These are phyloP conservation scores for Parnassius orleans DNA, from an alignment of 2,888 invertebrate genomes.

Conservation along the genomic window DNA sequence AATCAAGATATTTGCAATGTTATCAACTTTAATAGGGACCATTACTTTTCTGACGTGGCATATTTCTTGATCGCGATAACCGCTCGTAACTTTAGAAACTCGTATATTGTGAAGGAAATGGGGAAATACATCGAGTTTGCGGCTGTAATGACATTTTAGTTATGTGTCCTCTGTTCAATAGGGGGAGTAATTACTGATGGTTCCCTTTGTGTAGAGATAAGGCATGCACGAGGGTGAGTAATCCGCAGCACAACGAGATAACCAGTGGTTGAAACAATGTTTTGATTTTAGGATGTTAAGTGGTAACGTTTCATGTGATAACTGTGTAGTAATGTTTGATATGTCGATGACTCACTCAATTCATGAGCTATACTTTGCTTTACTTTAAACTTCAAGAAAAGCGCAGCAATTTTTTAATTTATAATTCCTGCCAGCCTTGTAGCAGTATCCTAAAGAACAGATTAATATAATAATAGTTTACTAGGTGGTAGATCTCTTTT, in stretches of 20 bases:
- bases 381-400: no score
- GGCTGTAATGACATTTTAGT: conserved; percentile 54
- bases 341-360: no score
- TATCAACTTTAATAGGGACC: conserved; percentile 26
- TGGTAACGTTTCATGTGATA: not conserved
- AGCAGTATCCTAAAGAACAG: no score
- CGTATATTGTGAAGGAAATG: conserved; percentile 44
- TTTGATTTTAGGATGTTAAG: conserved; percentile 19
- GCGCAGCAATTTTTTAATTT: no score
- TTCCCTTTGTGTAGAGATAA: conserved; percentile 54
- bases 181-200: conserved; percentile 65
- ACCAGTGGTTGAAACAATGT: conserved; percentile 24
- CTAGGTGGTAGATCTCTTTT: no score
- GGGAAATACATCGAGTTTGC: conserved; percentile 37
- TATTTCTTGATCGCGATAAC: conserved; percentile 47
- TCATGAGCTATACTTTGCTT: no score
- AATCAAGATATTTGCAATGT: not conserved
- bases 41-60: conserved; percentile 48
- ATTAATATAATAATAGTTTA: no score
- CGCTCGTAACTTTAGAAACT: conserved; percentile 37
- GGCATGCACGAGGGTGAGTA: conserved; percentile 41
- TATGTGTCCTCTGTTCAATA: conserved; percentile 44
- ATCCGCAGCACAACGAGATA: conserved; percentile 33
- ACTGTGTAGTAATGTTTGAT: no score
- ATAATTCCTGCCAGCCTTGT: not conserved